Evolutionary conservation across 1,140 invertebrate species (phyloP).

Genomic region (Drosophila ambigua): DNA sequence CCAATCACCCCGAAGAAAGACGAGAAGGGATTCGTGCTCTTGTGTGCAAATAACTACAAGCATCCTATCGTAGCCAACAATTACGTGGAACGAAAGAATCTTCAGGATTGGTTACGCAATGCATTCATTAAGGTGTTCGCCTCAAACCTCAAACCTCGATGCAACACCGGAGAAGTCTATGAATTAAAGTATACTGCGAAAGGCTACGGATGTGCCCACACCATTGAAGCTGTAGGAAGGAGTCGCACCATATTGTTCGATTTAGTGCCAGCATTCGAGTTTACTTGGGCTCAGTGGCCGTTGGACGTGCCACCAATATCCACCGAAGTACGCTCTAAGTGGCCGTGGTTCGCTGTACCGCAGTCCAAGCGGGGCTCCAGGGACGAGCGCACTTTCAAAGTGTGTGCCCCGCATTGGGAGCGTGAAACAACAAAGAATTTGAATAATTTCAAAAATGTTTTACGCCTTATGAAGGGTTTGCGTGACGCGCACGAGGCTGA

Average conservation of each 20-base stretch:
- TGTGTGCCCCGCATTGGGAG: not conserved
- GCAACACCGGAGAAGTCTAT: not conserved
- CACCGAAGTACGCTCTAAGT: too few species aligned
- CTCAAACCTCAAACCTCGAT: fast-evolving
- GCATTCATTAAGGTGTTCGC: slow-evolving; percentile 22
- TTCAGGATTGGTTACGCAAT: slow-evolving; percentile 31
- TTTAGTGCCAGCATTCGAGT: slow-evolving; percentile 46
- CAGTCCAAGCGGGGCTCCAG: too few species aligned
- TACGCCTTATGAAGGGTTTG: too few species aligned
- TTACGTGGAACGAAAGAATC: slow-evolving; percentile 10
- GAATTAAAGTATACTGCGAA: slow-evolving; percentile 8
- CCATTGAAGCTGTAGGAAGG: slow-evolving; percentile 8
- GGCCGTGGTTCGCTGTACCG: too few species aligned
- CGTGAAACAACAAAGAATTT: slow-evolving; percentile 32
- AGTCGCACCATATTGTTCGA: slow-evolving; percentile 29
- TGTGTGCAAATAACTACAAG: too few species aligned
- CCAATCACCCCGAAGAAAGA: too few species aligned
- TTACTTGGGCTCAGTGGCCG: slow-evolving; percentile 18
- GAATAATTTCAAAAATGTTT: slow-evolving; percentile 16
- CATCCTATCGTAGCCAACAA: not conserved
- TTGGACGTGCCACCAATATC: not conserved
- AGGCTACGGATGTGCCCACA: slow-evolving; percentile 43
- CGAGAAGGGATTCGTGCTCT: too few species aligned
- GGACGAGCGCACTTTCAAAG: too few species aligned
- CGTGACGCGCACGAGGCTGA: too few species aligned